phyloP scores from a whole-genome alignment of 2,797 vertebrate species.

The Harpagifer antarcticus region DNA sequence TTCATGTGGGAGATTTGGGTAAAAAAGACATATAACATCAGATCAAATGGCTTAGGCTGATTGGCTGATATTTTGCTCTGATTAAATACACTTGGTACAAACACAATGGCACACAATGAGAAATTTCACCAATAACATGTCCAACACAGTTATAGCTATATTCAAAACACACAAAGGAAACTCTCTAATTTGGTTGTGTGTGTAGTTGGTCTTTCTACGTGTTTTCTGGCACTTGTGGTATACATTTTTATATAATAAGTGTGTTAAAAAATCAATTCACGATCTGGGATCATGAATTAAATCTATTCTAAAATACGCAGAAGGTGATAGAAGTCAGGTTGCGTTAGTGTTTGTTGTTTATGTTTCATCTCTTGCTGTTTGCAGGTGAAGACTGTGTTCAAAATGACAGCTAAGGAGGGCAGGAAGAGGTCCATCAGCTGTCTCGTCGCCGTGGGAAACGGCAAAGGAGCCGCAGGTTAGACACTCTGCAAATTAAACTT shows the following conservation, averaged over 20 bases:
- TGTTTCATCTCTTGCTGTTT: constrained; percentile 28
- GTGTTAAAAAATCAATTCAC: neutral
- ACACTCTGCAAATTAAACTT: neutral
- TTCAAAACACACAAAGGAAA: too few species aligned
- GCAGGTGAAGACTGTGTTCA: constrained; percentile 94
- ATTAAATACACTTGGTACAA: too few species aligned
- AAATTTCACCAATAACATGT: too few species aligned
- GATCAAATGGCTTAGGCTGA: too few species aligned
- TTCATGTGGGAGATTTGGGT: too few species aligned
- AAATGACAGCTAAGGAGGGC: constrained; percentile 97
- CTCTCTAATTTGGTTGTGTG: neutral
- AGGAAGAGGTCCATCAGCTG: constrained; percentile 91
- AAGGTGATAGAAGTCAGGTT: neutral
- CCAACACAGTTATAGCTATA: too few species aligned
- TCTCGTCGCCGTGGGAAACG: constrained; percentile 94
- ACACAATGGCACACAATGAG: too few species aligned
- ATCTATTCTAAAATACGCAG: too few species aligned
- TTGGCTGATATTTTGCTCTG: too few species aligned
- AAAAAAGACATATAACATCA: too few species aligned
- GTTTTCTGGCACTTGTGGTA: neutral
- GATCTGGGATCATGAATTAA: too few species aligned
- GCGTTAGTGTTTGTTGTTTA: neutral
- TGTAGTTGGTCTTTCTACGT: neutral
- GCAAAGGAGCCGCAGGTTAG: constrained; percentile 92
- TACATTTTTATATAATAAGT: neutral